These are phyloP conservation scores for Uropsilus gracilis DNA, from an alignment of 2,113 vertebrate genomes.

Conservation along the genomic window DNA sequence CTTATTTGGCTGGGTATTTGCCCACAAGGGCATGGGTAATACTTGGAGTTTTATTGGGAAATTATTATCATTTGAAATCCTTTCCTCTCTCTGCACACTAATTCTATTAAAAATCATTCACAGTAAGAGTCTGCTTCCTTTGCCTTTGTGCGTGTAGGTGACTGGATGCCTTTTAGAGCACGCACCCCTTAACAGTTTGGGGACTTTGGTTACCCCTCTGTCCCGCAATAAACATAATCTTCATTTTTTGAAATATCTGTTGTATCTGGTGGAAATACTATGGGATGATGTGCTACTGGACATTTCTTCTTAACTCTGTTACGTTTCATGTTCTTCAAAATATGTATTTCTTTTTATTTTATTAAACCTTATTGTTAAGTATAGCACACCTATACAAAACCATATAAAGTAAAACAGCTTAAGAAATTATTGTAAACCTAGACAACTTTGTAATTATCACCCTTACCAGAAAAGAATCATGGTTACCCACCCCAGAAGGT, in stretches of 20 bases:
- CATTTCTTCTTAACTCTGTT: neutral
- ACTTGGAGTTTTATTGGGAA: too few relatives aligned
- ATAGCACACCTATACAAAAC: conserved; percentile 19
- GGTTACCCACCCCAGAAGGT: neutral
- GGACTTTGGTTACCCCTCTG: too few relatives aligned
- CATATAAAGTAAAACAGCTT: neutral
- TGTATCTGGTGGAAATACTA: neutral
- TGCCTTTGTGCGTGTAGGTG: too few relatives aligned
- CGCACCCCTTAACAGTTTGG: too few relatives aligned
- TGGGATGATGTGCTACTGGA: neutral
- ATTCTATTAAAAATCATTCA: too few relatives aligned
- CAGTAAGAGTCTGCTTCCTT: too few relatives aligned
- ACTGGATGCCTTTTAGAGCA: too few relatives aligned
- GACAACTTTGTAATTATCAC: neutral
- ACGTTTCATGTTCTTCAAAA: conserved; percentile 14
- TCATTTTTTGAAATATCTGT: neutral
- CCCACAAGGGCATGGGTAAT: too few relatives aligned
- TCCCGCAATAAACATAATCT: neutral
- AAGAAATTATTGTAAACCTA: neutral
- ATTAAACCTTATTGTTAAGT: conserved; percentile 22
- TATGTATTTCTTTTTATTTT: neutral
- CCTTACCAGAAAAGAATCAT: neutral
- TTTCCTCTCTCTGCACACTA: too few relatives aligned
- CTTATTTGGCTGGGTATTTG: too few relatives aligned
- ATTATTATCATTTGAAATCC: too few relatives aligned